Evolutionary conservation across 2,113 vertebrate genomes (phyloP).

Genomic region (Antechinus stuartii): DNA sequence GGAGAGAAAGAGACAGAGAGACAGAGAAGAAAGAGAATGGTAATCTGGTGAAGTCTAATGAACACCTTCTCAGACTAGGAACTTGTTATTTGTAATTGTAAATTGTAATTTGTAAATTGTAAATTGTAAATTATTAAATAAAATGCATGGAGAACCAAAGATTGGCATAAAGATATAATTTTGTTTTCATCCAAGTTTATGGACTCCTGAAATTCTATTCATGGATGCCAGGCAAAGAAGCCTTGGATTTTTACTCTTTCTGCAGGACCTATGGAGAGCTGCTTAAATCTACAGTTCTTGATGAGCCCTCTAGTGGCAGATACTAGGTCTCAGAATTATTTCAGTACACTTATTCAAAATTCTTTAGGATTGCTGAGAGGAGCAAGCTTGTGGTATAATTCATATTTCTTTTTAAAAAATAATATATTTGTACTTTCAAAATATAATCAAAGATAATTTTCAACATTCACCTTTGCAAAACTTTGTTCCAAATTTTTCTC

Average conservation of each 20-base stretch:
- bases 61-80: neutral
- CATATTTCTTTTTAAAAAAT: neutral
- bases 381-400: neutral
- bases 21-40: neutral
- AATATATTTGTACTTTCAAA: no score
- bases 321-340: neutral
- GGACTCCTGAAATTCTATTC: neutral
- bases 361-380: neutral
- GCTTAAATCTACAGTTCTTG: neutral
- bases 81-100: neutral
- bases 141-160: neutral
- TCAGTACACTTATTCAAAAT: neutral
- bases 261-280: neutral
- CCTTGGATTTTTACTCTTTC: neutral
- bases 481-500: no score
- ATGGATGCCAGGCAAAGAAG: neutral
- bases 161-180: neutral
- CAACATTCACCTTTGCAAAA: no score
- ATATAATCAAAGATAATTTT: no score
- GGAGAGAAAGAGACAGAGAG: no score
- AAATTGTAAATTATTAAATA: neutral
- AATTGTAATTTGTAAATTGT: no score
- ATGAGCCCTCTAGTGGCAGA: neutral
- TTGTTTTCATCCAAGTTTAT: neutral
- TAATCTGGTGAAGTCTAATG: neutral